A percentile compares a stretch with the other conserved stretches of the same genome.
phyloP scores from a whole-genome alignment of 2,888 invertebrate species.

The Nysson spinosus region DNA sequence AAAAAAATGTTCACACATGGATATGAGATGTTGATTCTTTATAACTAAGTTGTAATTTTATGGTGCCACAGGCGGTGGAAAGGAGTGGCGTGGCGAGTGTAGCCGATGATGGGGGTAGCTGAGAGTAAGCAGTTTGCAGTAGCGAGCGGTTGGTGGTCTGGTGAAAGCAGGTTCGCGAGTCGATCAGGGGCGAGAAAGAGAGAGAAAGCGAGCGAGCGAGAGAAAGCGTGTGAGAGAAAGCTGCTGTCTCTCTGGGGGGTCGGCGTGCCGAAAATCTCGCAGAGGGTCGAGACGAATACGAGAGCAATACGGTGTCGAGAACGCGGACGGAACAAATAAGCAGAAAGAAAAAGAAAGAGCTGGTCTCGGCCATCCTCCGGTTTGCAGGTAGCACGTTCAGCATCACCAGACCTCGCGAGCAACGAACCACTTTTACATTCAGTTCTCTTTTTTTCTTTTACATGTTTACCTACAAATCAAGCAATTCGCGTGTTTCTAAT shows the following conservation, averaged over 20 bases:
- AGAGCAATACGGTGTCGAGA: constrained; percentile 40
- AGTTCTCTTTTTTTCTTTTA: too few relatives aligned
- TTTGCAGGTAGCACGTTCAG: constrained; percentile 55
- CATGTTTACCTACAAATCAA: constrained; percentile 32
- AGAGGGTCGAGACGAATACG: too few relatives aligned
- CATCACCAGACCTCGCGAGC: constrained; percentile 62
- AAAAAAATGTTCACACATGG: constrained; percentile 61
- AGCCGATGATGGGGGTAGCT: constrained; percentile 76
- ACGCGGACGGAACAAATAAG: too few relatives aligned
- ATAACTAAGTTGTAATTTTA: constrained; percentile 77
- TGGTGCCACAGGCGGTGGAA: constrained; percentile 78
- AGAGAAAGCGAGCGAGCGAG: constrained; percentile 21
- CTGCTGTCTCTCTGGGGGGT: constrained; percentile 56
- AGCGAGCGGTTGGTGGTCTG: constrained; percentile 72
- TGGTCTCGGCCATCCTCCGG: constrained; percentile 39
- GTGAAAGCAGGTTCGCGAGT: constrained; percentile 62
- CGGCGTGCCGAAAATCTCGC: constrained; percentile 56
- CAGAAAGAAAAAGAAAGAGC: constrained; percentile 42
- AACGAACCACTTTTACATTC: constrained; percentile 42
- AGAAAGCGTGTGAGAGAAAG: constrained; percentile 43
- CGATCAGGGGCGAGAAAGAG: constrained; percentile 39
- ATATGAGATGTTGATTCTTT: constrained; percentile 63
- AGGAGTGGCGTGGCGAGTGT: constrained; percentile 76
- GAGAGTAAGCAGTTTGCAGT: constrained; percentile 77
- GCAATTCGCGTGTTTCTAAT: constrained; percentile 37